These are phyloP conservation scores for Macrotrachela quadricornifera DNA, from an alignment of 1,140 invertebrate species.

Conservation along the genomic window DNA sequence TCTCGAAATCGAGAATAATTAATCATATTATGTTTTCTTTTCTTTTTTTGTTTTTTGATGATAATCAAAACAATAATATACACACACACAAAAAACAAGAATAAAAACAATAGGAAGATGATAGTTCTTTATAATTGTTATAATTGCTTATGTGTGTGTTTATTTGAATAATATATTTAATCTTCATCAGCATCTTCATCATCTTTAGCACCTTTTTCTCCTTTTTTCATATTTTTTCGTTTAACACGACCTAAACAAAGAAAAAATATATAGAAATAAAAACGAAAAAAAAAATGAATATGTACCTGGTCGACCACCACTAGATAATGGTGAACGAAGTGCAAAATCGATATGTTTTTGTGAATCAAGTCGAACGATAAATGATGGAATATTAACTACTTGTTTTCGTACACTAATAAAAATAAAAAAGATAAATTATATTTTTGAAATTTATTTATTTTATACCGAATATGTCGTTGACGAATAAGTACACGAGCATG, in stretches of 20 bases:
- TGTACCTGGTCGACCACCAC: slow-evolving; percentile 70
- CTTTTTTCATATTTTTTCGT: slow-evolving; percentile 96
- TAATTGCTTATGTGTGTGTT: no score
- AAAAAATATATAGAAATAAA: background rate
- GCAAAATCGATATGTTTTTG: slow-evolving; percentile 99
- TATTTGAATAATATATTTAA: background rate
- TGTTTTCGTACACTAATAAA: slow-evolving; percentile 76
- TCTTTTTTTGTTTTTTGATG: no score
- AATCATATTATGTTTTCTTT: no score
- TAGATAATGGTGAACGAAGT: slow-evolving; percentile 76
- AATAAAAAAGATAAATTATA: no score
- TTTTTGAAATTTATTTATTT: no score
- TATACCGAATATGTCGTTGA: slow-evolving; percentile 89
- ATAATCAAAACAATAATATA: no score
- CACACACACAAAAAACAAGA: no score
- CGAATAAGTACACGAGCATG: slow-evolving; percentile 93
- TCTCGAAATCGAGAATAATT: no score
- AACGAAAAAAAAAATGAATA: background rate
- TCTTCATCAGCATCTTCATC: slow-evolving; percentile 63
- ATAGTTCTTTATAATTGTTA: no score
- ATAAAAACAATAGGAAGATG: no score
- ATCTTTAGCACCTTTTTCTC: slow-evolving; percentile 42
- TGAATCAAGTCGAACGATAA: slow-evolving; percentile 86
- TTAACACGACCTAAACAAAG: slow-evolving; percentile 67
- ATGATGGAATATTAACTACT: slow-evolving; percentile 96